phyloP scores from a whole-genome alignment of 2,888 invertebrate species.

The Spatulosminthurus flaviceps region DNA sequence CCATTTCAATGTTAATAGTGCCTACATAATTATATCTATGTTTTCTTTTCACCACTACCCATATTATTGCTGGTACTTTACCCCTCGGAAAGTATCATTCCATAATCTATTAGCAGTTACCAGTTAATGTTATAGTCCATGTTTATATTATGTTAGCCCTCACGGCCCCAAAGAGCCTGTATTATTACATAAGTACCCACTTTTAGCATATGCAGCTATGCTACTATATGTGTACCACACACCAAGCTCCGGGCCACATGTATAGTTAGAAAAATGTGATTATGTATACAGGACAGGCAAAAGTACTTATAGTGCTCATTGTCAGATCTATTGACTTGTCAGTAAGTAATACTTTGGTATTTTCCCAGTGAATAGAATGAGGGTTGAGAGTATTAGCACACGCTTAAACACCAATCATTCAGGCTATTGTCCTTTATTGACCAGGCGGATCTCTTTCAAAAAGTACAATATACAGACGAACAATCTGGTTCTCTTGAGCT shows the following conservation, averaged over 20 bases:
- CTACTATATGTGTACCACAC: no score
- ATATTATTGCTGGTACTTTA: no score
- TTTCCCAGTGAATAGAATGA: constrained; percentile 33
- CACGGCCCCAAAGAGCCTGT: background rate
- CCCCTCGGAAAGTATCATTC: background rate
- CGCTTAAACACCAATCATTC: constrained; percentile 48
- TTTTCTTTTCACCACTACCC: background rate
- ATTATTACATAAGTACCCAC: background rate
- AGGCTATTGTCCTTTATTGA: constrained; percentile 47
- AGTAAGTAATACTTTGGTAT: constrained; percentile 27
- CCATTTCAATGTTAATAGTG: background rate
- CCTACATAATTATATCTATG: background rate
- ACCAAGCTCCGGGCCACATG: background rate
- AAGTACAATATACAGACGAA: constrained; percentile 35
- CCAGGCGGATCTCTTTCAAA: constrained; percentile 46
- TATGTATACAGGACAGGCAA: background rate
- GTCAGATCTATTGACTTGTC: constrained; percentile 14
- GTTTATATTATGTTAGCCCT: background rate
- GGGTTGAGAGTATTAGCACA: constrained; percentile 47
- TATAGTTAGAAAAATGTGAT: background rate
- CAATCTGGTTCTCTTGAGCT: constrained; percentile 44
- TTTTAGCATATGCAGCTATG: no score
- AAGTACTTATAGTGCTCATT: no score
- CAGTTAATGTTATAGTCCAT: background rate
- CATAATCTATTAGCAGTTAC: constrained; percentile 13